Evolutionary conservation across 2,797 vertebrate genomes (phyloP).

Genomic region (Anabacerthia variegaticeps): DNA sequence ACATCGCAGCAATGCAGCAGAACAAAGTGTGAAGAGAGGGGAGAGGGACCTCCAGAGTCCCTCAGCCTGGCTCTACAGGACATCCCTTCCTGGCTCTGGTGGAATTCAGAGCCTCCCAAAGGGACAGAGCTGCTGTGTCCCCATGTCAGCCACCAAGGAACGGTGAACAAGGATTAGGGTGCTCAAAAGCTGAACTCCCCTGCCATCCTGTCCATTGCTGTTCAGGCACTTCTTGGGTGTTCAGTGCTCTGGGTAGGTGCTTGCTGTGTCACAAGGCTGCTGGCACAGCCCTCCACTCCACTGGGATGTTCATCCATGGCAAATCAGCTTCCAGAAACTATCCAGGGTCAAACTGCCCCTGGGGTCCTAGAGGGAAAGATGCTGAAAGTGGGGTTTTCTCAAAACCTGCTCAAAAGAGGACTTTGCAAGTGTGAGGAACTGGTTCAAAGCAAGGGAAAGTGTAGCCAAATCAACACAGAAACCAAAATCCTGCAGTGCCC

Average conservation of each 20-base stretch:
- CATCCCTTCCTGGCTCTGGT: rapidly evolving
- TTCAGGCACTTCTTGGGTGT: neutral
- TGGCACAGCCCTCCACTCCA: neutral
- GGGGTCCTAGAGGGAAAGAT: neutral
- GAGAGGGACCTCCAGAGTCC: rapidly evolving
- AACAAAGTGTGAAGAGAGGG: neutral
- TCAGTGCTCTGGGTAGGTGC: rapidly evolving
- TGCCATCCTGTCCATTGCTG: rapidly evolving
- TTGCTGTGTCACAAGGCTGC: neutral
- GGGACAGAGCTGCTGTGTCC: neutral
- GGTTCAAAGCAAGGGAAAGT: neutral
- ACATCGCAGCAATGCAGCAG: neutral
- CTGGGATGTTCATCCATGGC: rapidly evolving
- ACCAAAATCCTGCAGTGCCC: neutral
- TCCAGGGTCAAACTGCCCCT: rapidly evolving
- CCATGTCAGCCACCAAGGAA: rapidly evolving
- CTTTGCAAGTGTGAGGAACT: rapidly evolving
- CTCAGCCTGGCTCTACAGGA: neutral
- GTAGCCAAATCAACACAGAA: neutral
- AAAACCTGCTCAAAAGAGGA: neutral
- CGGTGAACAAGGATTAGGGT: neutral
- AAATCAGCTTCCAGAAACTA: neutral
- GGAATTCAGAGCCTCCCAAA: neutral
- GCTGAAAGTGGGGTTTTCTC: neutral
- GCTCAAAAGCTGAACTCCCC: neutral